Percentiles rank a stretch among this genome's conserved stretches.
Evolutionary conservation across 2,888 invertebrate species (phyloP).

Genomic region (Diarsia dahlii): DNA sequence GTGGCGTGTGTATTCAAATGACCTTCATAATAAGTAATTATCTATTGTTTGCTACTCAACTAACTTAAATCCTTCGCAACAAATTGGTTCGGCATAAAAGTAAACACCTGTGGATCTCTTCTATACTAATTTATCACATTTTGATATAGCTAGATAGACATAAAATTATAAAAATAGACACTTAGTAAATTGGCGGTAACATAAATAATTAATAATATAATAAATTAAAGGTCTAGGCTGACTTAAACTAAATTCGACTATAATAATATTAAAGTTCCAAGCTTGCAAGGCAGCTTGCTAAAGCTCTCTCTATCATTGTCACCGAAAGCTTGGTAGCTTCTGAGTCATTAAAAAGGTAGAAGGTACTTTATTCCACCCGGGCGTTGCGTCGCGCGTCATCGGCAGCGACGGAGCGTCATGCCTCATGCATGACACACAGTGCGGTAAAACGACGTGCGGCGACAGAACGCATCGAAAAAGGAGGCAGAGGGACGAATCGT

Average conservation of each 20-base stretch:
- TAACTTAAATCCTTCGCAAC: conserved; percentile 12
- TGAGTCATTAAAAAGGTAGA: neutral
- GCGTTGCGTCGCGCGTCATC: too few relatives aligned
- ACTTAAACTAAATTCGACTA: conserved; percentile 24
- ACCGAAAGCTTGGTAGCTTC: neutral
- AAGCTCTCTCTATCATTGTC: neutral
- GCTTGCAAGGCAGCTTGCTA: conserved; percentile 12
- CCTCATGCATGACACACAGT: too few relatives aligned
- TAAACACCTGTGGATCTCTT: conserved; percentile 11
- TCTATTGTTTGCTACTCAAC: conserved; percentile 9
- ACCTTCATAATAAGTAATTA: conserved; percentile 27
- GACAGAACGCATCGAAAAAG: too few relatives aligned
- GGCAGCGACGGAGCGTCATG: too few relatives aligned
- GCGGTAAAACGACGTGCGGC: too few relatives aligned
- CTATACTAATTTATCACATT: conserved; percentile 53
- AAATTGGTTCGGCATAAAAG: conserved; percentile 18
- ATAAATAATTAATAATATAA: conserved; percentile 11
- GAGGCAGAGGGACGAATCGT: too few relatives aligned
- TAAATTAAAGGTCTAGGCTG: conserved; percentile 10
- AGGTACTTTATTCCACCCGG: neutral
- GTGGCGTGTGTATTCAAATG: conserved; percentile 8
- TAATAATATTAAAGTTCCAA: conserved; percentile 16
- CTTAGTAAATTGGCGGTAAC: conserved; percentile 17
- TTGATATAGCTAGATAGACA: conserved; percentile 35
- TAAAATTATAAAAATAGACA: conserved; percentile 29